Evolutionary conservation across 2,113 vertebrate species (phyloP), one percentile per base, ranked within the genome.

Genomic region (Thermophis baileyi): DNA sequence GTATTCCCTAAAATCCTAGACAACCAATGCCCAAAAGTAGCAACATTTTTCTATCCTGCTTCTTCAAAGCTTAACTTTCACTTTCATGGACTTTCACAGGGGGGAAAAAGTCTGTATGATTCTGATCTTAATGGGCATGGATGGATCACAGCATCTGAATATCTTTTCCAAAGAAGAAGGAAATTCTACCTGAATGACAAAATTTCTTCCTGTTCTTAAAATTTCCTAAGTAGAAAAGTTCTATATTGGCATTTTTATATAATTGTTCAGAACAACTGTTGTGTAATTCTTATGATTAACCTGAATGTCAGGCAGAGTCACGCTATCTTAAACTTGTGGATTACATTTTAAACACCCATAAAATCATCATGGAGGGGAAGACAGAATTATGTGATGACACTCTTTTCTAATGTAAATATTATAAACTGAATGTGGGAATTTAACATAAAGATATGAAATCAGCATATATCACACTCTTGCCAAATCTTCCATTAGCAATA

Each of bases 401-500:
- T 20, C 20, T 85, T 35, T 85, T 85, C 27, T 89, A 40, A 54
- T 92, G 63, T 44, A 89, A 53, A 24, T 25, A 40, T 89, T 85
- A 81, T 89, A 89, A 89, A 89, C 40, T 24, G 35, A 89, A n/a
- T 35, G 47, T 74, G 25, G 60, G 53, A n/a, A 27, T 51, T n/a
- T 55, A 69, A 85, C 69, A 91, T 49, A 92, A 85, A 85, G 51
- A 55, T 85, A 55, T 88, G 8, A 89, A 92, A 63, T 74, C 87
- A 74, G 35, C 50, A 54, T 92, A 87, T 92, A 30, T 35, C 46
- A 50, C 54, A 20, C 6, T 30, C 49, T 44, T 89, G 91, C 91
- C 60, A 92, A 92, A 30, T 92, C 35, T 92, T 81, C 87, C 91
- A 92, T 93, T 93, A 90, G 88, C 44, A 85, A 85, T 44, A 85